A percentile compares a stretch with the other conserved stretches of the same genome.
These are phyloP conservation scores for Mallateleia sp. DNA, from an alignment of 2,888 invertebrate species.

Conservation along the genomic window DNA sequence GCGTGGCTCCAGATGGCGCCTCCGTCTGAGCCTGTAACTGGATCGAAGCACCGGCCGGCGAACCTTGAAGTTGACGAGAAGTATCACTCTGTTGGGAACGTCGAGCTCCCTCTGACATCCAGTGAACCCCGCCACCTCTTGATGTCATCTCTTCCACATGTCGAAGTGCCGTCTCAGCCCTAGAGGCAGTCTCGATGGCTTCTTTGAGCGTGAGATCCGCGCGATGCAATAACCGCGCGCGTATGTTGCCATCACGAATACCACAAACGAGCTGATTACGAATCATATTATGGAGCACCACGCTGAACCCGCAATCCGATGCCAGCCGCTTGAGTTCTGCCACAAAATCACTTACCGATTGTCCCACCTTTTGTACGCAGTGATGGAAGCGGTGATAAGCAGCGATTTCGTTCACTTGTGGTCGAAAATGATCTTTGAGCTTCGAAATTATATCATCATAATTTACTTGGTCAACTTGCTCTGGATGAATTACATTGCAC, in stretches of 20 bases:
- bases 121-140: not conserved
- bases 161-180: slow-evolving; percentile 21
- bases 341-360: not conserved
- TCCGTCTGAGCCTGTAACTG: not conserved
- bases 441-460: not conserved
- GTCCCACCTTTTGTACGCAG: not conserved
- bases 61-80: too few relatives aligned
- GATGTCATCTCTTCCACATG: slow-evolving; percentile 14
- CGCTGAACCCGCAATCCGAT: slow-evolving; percentile 15
- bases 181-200: slow-evolving; percentile 31
- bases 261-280: slow-evolving; percentile 35
- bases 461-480: not conserved
- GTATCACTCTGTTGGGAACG: not conserved
- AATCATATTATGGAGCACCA: slow-evolving; percentile 18
- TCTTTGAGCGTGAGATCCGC: slow-evolving; percentile 1
- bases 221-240: slow-evolving; percentile 10
- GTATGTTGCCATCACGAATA: slow-evolving; percentile 16
- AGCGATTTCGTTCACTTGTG: slow-evolving; percentile 12
- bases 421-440: not conserved
- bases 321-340: not conserved
- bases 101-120: not conserved
- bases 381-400: not conserved
- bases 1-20: not conserved
- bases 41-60: not conserved
- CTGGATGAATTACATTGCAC: not conserved